These are phyloP conservation scores for Metridium senile DNA, from an alignment of 92 coral and sea anemone species.

Conservation along the genomic window DNA sequence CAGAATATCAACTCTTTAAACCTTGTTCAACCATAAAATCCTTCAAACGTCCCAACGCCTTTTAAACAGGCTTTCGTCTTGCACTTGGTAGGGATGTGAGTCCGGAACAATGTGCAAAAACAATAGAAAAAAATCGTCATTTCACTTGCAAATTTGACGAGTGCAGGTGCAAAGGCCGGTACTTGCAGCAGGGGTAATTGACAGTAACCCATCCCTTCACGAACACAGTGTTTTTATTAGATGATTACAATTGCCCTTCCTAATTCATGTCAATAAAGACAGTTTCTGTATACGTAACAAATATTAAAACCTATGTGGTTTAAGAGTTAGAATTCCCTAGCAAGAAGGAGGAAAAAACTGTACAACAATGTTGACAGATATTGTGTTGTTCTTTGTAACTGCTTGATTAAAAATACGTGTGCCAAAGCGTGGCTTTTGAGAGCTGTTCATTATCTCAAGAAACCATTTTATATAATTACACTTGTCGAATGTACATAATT, in stretches of 20 bases:
- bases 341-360: neutral
- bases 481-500: neutral
- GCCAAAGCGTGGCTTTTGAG: neutral
- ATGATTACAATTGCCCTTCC: conserved; percentile 70
- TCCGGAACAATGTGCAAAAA: conserved; percentile 53
- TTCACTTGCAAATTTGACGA: conserved; percentile 83
- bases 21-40: neutral
- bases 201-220: conserved; percentile 77
- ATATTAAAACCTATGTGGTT: neutral
- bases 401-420: neutral
- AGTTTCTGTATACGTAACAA: conserved; percentile 16
- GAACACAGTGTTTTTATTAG: conserved; percentile 86
- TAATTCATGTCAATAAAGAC: conserved; percentile 51
- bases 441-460: neutral
- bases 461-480: neutral
- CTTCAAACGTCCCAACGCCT: neutral
- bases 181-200: conserved; percentile 65
- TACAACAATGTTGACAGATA: too few relatives aligned
- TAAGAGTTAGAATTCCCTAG: neutral
- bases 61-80: conserved; percentile 27
- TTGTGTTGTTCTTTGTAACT: neutral
- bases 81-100: conserved; percentile 51
- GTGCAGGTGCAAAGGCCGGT: conserved; percentile 72
- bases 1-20: neutral
- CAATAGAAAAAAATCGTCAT: conserved; percentile 58